phyloP scores from a whole-genome alignment of 2,113 vertebrate genomes.

The Etheostoma spectabile region DNA sequence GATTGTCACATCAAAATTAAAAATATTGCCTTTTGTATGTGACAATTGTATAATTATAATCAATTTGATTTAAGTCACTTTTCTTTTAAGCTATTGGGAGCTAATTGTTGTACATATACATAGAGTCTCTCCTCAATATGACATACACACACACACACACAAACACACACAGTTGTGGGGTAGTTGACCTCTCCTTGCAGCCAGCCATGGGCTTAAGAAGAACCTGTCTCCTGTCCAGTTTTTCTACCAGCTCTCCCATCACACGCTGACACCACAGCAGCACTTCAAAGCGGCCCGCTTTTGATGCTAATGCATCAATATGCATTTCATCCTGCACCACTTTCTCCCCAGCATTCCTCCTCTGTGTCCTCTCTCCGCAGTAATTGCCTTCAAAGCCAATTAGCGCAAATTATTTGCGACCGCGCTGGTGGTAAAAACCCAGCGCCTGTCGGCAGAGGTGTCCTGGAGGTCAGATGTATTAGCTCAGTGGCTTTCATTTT shows the following conservation, averaged over 20 bases:
- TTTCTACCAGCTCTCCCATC: conserved; percentile 65
- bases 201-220: conserved; percentile 57
- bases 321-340: conserved; percentile 75
- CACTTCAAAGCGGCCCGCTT: conserved; percentile 79
- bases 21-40: background rate
- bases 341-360: conserved; percentile 70
- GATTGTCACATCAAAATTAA: background rate
- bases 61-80: background rate
- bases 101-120: background rate
- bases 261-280: conserved; percentile 66
- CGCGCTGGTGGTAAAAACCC: conserved; percentile 59
- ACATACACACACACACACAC: background rate
- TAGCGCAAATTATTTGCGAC: conserved; percentile 78
- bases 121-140: background rate
- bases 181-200: conserved; percentile 55
- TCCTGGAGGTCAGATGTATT: conserved; percentile 69
- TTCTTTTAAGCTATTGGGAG: background rate
- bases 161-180: conserved; percentile 14
- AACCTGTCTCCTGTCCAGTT: conserved; percentile 70
- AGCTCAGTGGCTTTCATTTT: conserved; percentile 67
- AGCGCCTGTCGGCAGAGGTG: conserved; percentile 47
- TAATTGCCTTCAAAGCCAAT: conserved; percentile 83
- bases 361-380: conserved; percentile 55
- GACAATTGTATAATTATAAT: background rate
- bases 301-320: conserved; percentile 81